phyloP scores from a whole-genome alignment of 2,797 vertebrate genomes.

The Vireo griseus region DNA sequence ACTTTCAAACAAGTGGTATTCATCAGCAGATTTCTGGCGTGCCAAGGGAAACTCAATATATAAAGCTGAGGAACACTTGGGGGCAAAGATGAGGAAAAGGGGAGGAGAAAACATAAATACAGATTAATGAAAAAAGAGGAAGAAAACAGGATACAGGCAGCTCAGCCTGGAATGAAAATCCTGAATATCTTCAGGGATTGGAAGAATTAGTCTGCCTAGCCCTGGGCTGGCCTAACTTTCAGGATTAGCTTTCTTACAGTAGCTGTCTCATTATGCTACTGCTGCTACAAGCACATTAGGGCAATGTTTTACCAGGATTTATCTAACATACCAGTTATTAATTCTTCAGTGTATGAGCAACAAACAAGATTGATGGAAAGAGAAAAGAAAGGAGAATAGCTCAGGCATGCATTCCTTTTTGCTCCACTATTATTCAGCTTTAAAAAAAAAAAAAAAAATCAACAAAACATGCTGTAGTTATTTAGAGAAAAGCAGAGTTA shows the following conservation, averaged over 20 bases:
- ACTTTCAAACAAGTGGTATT: slow-evolving; percentile 50
- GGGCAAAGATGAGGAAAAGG: slow-evolving; percentile 14
- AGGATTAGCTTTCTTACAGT: neutral
- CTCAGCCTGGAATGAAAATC: neutral
- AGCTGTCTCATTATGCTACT: neutral
- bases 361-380: neutral
- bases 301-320: neutral
- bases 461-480: neutral
- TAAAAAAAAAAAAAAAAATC: rapidly evolving
- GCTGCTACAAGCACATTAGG: neutral
- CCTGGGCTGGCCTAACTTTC: neutral
- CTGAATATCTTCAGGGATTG: neutral
- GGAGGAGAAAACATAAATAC: neutral
- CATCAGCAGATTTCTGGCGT: slow-evolving; percentile 14
- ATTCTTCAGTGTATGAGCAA: neutral
- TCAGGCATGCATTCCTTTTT: neutral
- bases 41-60: slow-evolving; percentile 20
- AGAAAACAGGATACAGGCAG: neutral
- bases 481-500: neutral
- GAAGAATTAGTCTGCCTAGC: neutral
- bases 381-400: neutral
- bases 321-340: neutral
- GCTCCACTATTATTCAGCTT: neutral
- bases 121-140: neutral
- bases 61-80: neutral